Conservation (phyloP, 2,797 vertebrate genomes). For the Halcyon smyrnensis region DNA sequence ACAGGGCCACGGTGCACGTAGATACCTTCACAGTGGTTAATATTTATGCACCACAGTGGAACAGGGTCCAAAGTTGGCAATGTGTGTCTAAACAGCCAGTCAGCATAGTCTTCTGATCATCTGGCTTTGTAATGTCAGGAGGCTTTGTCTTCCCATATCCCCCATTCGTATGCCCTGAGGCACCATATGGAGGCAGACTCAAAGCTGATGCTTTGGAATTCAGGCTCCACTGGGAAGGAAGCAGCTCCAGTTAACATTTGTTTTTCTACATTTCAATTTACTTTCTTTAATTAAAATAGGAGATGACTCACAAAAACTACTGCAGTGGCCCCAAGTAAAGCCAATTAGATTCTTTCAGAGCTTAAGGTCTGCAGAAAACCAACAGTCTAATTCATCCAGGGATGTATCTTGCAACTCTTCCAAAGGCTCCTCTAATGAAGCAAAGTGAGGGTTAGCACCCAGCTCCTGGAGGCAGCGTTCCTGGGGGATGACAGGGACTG, state of each 20-base stretch:
- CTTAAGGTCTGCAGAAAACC: not conserved
- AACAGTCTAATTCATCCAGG: not conserved
- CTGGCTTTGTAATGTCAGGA: not conserved
- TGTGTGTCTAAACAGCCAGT: not conserved
- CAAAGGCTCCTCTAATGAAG: not conserved
- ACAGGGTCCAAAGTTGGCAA: rapidly evolving
- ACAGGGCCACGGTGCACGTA: rapidly evolving
- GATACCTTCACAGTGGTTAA: not conserved
- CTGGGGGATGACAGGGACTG: not conserved
- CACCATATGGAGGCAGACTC: not conserved
- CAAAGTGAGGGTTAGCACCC: not conserved
- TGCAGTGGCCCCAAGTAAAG: not conserved
- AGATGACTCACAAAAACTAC: not conserved
- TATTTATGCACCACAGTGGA: not conserved
- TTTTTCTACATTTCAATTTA: not conserved
- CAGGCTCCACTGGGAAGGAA: not conserved
- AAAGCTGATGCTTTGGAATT: not conserved
- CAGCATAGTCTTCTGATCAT: not conserved
- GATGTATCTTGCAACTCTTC: not conserved
- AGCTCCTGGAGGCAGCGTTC: not conserved
- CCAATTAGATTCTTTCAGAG: not conserved
- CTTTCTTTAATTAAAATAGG: not conserved
- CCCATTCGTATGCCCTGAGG: rapidly evolving
- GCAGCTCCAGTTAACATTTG: not conserved
- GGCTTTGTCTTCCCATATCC: not conserved